These are phyloP conservation scores for Arctocebus calabarensis DNA, from an alignment of 2,797 vertebrate species.

Conservation along the genomic window DNA sequence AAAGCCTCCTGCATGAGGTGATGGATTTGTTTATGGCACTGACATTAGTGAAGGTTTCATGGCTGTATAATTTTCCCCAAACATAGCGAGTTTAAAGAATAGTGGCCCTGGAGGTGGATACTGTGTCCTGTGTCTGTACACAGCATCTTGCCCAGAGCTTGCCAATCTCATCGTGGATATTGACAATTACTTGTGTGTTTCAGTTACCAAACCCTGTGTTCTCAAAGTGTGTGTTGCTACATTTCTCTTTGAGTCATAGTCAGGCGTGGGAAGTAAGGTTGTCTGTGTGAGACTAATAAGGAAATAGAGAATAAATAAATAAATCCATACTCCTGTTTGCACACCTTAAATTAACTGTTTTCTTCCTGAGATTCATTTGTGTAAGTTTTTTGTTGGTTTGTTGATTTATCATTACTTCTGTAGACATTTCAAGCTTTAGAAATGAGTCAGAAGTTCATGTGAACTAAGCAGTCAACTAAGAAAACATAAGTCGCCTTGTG, in stretches of 20 bases:
- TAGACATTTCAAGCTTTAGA: not conserved
- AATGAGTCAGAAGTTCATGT: not conserved
- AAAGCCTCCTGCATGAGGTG: not conserved
- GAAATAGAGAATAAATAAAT: not conserved
- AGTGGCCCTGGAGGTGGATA: not conserved
- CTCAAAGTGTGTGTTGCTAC: not conserved
- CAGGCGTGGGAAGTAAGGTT: not conserved
- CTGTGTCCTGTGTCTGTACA: not conserved
- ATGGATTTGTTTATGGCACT: not conserved
- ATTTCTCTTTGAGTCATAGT: not conserved
- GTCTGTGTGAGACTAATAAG: not conserved
- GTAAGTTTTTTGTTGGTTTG: not conserved
- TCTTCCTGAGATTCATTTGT: constrained; percentile 3
- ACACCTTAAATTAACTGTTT: not conserved
- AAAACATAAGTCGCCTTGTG: not conserved
- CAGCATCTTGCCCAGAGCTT: not conserved
- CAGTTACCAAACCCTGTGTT: not conserved
- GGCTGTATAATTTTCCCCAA: not conserved
- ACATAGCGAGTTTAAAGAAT: not conserved
- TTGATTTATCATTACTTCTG: not conserved
- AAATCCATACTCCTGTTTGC: not conserved
- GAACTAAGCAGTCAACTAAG: not conserved
- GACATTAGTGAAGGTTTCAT: not conserved
- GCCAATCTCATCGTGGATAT: too few species aligned
- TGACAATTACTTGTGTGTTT: not conserved